Base-by-base conservation (phyloP, 2,797 vertebrate genomes). In the Tauraco hartlaubi region DNA sequence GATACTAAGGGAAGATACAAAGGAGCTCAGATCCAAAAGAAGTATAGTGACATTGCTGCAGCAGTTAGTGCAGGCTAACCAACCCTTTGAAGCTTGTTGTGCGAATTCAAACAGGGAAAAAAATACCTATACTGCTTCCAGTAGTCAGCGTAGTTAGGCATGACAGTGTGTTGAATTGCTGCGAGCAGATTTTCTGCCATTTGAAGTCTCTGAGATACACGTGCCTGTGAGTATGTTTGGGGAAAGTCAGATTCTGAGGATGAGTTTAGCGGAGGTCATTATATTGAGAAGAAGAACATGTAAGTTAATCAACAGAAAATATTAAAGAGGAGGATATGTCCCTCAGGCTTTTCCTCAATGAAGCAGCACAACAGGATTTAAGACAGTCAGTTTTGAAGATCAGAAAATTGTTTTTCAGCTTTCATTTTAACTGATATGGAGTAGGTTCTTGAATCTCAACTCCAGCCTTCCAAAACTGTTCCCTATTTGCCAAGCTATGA, bases 341-440 rank as follows among this genome's bases (percentile, higher is more conserved):
- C 31, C 20, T 77, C 33, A 72, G 39, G n/a, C 5, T 88, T 83
- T 85, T 82, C 4, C 7, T 44, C 22, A 52, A 25, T 18, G 19
- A 89, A 79, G 14, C 11, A 44, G 15, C 29, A 73, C 5, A 52
- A 62, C 5, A 31, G 12, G 6, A 68, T 76, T 87, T 85, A 76
- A 69, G 33, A 52, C 7, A 23, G 49, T 22, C 18, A 29, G 9
- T n/a, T 67, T 2, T 62, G 21, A 66, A 88, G 8, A 79, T 51
- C 54, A 87, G 16, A 85, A 82, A 85, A 59, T 20, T 72, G 20
- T 16, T 76, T 91, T 88, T 79, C 21, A 51, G 19, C 23, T n/a
- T 87, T 64, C 54, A 35, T 78, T 90, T 94, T 88, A 17, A 83
- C 25, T 63, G 20, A 52, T 77, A 63, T 79, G 29, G 9, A 66